Evolutionary conservation across 2,797 vertebrate genomes (phyloP), one percentile per base, ranked within the genome.

Genomic region (Manis pentadactyla): DNA sequence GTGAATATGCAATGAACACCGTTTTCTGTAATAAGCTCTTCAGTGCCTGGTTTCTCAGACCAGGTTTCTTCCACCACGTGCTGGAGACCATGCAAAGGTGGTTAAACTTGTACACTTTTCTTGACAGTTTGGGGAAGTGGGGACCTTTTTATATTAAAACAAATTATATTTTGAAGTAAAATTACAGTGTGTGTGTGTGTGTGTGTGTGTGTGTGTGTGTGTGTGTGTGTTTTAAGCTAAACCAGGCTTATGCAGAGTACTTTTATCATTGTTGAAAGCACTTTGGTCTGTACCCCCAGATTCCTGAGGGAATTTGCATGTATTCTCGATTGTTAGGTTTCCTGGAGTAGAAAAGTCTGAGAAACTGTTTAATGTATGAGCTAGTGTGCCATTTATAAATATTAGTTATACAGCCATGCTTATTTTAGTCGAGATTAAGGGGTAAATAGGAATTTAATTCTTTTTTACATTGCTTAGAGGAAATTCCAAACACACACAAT

Each of bases 371-470:
- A 27, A 8, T 39, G 31, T 87, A 19, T 64, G 34, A n/a, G 15
- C 19, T 73, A 10, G 42, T 51, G 17, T 86, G 21, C 49, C 34
- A 71, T 39, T 46, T 46, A 34, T 89, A 92, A 83, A 66, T 59
- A 37, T 42, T 71, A 78, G 25, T 68, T 73, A 7, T 73, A 69
- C 4, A 78, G 31, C 19, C 34, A 75, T 81, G 21, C 68, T 87
- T 90, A 39, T 55, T 92, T 94, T 88, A 39, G 25, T 94, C 84
- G 74, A 84, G 49, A 84, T 86, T 63, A 90, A 92, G 74, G 94
- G 31, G 51, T 34, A 61, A 94, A 79, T 74, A 86, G 34, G n/a
- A 69, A 87, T 93, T 96, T 90, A 46, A 59, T 75, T 79, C 6
- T 63, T 73, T 34, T 87, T 83, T 59, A 34, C 3, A 0, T 42